phyloP scores from a whole-genome alignment of 2,888 invertebrate genomes.

The Eilema griseolum region DNA sequence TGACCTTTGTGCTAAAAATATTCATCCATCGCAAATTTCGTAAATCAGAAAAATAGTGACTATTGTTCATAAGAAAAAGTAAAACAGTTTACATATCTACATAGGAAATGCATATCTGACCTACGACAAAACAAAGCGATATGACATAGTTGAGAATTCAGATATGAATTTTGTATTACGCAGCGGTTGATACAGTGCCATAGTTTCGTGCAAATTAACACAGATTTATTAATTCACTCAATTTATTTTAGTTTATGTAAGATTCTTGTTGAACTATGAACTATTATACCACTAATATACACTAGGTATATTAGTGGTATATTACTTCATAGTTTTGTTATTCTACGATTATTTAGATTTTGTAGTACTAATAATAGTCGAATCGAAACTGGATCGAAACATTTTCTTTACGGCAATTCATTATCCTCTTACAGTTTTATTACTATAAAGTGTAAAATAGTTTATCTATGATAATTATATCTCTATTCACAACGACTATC shows the following conservation, averaged over 20 bases:
- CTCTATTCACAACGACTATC: neutral
- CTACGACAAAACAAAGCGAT: constrained; percentile 18
- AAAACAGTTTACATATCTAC: neutral
- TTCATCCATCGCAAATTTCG: no score
- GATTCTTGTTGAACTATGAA: neutral
- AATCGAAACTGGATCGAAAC: no score
- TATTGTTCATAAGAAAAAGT: neutral
- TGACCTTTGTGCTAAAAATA: no score
- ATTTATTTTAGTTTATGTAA: neutral
- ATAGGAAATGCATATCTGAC: constrained; percentile 17
- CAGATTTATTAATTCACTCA: constrained; percentile 6
- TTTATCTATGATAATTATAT: no score
- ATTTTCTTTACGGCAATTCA: no score
- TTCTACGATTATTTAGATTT: no score
- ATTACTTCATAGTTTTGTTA: neutral
- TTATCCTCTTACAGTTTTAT: no score
- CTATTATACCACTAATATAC: no score
- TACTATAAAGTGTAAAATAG: no score
- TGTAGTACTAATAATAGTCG: no score
- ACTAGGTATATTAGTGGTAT: no score
- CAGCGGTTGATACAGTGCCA: constrained; percentile 4
- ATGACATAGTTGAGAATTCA: constrained; percentile 5
- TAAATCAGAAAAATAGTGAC: no score
- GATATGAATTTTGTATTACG: constrained; percentile 19
- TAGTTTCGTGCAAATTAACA: constrained; percentile 2